Evolutionary conservation across 2,888 invertebrate genomes (phyloP), one percentile per base, ranked within the genome.

Genomic region (Aphidoletes aphidimyza): DNA sequence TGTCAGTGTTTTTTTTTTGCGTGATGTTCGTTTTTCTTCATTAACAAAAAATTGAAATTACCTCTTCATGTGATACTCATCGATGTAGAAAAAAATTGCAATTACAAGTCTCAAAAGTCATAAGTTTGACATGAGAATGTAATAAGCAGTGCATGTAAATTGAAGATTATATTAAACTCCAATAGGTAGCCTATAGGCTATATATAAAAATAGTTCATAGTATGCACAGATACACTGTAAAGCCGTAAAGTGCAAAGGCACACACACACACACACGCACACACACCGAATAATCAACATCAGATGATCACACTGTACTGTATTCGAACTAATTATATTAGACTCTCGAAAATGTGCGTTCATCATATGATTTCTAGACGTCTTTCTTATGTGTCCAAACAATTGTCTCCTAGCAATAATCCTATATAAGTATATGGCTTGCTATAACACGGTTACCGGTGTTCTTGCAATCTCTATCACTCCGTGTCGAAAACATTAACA

Each of bases 401-500:
- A n/a, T n/a, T n/a, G n/a, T n/a, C n/a, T n/a, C n/a, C n/a, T n/a
- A n/a, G n/a, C n/a, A n/a, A n/a, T n/a, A n/a, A n/a, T n/a, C n/a
- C n/a, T n/a, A n/a, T n/a, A n/a, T n/a, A n/a, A n/a, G n/a, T n/a
- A n/a, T n/a, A n/a, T n/a, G n/a, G n/a, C n/a, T n/a, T n/a, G n/a
- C n/a, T n/a, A n/a, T n/a, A n/a, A n/a, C n/a, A n/a, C n/a, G n/a
- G n/a, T n/a, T n/a, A n/a, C n/a, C n/a, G n/a, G n/a, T n/a, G n/a
- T n/a, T n/a, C n/a, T n/a, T n/a, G n/a, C n/a, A n/a, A n/a, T n/a
- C n/a, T n/a, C n/a, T 11, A 14, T 47, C 47, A 11, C 54, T 54
- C 26, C n/a, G n/a, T n/a, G n/a, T n/a, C n/a, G n/a, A 54, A 30
- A 69, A 69, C 69, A 5, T 69, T 69, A 69, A 69, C 69, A 69